These are phyloP conservation scores for Temnothorax rugatulus DNA, from an alignment of 2,888 invertebrate species.

Conservation along the genomic window DNA sequence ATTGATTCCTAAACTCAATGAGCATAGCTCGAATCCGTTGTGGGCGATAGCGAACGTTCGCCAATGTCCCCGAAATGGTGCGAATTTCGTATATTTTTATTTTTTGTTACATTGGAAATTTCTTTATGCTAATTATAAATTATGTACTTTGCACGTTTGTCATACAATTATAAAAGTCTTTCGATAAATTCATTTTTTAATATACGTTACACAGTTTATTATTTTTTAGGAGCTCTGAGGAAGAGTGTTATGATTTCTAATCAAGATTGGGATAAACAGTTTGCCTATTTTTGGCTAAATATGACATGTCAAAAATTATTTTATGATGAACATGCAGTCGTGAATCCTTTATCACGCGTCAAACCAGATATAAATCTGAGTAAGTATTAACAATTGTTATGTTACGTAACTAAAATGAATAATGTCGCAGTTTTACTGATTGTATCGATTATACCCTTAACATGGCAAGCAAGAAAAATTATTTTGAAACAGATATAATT, in stretches of 20 bases:
- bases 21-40: slow-evolving; percentile 28
- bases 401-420: no score
- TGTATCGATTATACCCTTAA: neutral
- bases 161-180: neutral
- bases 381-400: no score
- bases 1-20: slow-evolving; percentile 59
- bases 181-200: neutral
- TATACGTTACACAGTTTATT: neutral
- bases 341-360: neutral
- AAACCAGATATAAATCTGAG: slow-evolving; percentile 19
- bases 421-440: neutral
- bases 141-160: neutral
- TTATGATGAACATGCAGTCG: slow-evolving; percentile 52
- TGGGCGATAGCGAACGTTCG: slow-evolving; percentile 75
- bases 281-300: neutral
- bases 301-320: slow-evolving; percentile 78
- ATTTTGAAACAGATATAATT: neutral
- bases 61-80: slow-evolving; percentile 57
- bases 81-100: neutral
- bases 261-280: slow-evolving; percentile 41
- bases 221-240: slow-evolving; percentile 64
- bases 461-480: neutral
- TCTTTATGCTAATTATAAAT: neutral
- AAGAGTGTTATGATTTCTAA: slow-evolving; percentile 35
- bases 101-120: neutral